Evolutionary conservation across 2,888 invertebrate species (phyloP), one percentile per base, ranked within the genome.

Genomic region (Blastobasis lacticolella): DNA sequence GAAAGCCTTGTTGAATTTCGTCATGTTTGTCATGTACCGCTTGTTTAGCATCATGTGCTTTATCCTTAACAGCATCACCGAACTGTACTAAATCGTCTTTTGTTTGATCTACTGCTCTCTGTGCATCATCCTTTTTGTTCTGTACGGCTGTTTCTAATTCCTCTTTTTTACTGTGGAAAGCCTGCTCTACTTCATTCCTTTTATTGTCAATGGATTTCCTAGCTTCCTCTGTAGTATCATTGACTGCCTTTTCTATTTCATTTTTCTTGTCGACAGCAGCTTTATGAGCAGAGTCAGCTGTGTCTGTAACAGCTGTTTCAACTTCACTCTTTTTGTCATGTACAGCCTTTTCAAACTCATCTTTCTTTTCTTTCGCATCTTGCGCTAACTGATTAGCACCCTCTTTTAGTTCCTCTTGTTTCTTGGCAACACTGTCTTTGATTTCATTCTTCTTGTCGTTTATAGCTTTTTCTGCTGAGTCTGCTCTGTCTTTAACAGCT

Each of bases 361-460:
- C 44, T 46, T 58, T 56, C 53, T 61, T 61, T 45, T 49, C 47
- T 4, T 52, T 49, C 6, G 55, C 48, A 4, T 37, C 50, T 43
- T 62, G 54, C 5, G 60, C 64, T 49, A 73, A 46, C 44, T 66
- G 59, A 23, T 64, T 65, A 55, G 71, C 71, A 45, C 59, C 69
- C 37, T 68, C 63, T 59, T 69, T 69, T 4, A 77, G 49, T 61
- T 77, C 74, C n/a, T 70, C 65, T 52, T 75, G 68, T 58, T 78
- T 79, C 47, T 78, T 74, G 10, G 66, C 62, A 9, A 69, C 63
- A 38, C 61, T 64, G 41, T 73, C 71, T 64, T 78, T 69, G 5
- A 83, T 59, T 48, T 81, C 74, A 52, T 81, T 73, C 60, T 80
- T 84, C 49, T 78, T 77, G 42, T 58, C 60, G 37, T 61, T 57